Conservation (phyloP, 2,797 vertebrate species). For the Poeciliopsis presidionis region DNA sequence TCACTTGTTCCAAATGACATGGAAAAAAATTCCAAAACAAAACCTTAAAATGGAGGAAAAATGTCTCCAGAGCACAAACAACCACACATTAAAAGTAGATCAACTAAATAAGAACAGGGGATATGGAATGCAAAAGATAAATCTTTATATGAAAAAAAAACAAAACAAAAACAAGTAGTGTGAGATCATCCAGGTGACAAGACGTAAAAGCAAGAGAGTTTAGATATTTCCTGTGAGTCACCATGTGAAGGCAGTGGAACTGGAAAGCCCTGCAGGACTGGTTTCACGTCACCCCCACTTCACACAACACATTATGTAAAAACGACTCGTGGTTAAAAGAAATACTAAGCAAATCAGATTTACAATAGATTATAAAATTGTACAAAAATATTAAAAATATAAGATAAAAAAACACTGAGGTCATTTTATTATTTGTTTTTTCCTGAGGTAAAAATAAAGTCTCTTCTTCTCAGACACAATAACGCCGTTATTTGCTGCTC, state of each 20-base stretch:
- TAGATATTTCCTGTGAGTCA: conserved; percentile 48
- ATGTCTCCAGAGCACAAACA: background rate
- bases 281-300: conserved; percentile 64
- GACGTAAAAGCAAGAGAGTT: background rate
- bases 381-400: conserved; percentile 1
- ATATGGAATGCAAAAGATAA: background rate
- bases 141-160: background rate
- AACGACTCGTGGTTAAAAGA: background rate
- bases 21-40: background rate
- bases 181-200: background rate
- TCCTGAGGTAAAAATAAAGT: background rate
- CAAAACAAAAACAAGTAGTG: conserved; percentile 15
- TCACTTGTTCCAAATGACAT: background rate
- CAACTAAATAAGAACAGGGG: background rate
- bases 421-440: background rate
- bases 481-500: background rate
- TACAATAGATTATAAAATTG: background rate
- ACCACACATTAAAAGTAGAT: background rate
- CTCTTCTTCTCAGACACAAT: background rate
- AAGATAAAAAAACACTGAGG: background rate
- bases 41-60: conserved; percentile 5
- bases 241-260: conserved; percentile 63
- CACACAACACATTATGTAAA: conserved; percentile 21
- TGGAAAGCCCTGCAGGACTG: conserved; percentile 76
- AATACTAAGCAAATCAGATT: background rate